phyloP scores from a whole-genome alignment of 2,113 vertebrate genomes.

The Noturus placidus region DNA sequence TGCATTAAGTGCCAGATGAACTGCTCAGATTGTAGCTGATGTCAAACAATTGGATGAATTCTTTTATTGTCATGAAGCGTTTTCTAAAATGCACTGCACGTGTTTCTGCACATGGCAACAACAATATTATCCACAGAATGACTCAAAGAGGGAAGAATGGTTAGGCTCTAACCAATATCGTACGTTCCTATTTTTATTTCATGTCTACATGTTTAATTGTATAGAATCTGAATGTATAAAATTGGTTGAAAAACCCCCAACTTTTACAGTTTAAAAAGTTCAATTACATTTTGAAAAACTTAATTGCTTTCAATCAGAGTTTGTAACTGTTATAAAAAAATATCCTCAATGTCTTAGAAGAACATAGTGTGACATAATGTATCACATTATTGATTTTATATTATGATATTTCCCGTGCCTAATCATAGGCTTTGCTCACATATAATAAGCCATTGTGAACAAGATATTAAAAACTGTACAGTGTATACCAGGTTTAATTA shows the following conservation, averaged over 20 bases:
- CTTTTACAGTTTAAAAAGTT: background rate
- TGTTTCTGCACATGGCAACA: background rate
- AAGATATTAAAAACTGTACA: background rate
- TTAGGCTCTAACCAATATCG: background rate
- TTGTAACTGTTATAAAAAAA: background rate
- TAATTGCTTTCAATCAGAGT: background rate
- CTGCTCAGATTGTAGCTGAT: background rate
- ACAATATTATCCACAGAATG: background rate
- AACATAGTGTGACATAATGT: background rate
- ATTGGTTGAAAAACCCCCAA: no score
- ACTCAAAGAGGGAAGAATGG: background rate
- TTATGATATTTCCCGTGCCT: background rate
- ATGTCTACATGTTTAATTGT: background rate
- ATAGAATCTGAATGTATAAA: background rate
- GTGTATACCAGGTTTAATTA: background rate
- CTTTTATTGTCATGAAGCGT: background rate
- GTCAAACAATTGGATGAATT: background rate
- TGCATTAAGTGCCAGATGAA: background rate
- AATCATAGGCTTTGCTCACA: background rate
- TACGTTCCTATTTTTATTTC: background rate
- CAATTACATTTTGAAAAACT: background rate
- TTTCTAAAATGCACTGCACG: background rate
- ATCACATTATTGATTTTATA: background rate
- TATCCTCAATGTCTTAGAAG: background rate
- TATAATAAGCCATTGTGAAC: background rate